A percentile compares a stretch with the other conserved stretches of the same genome.
These are phyloP conservation scores for Esox niger DNA, from an alignment of 2,113 vertebrate genomes.

Conservation along the genomic window DNA sequence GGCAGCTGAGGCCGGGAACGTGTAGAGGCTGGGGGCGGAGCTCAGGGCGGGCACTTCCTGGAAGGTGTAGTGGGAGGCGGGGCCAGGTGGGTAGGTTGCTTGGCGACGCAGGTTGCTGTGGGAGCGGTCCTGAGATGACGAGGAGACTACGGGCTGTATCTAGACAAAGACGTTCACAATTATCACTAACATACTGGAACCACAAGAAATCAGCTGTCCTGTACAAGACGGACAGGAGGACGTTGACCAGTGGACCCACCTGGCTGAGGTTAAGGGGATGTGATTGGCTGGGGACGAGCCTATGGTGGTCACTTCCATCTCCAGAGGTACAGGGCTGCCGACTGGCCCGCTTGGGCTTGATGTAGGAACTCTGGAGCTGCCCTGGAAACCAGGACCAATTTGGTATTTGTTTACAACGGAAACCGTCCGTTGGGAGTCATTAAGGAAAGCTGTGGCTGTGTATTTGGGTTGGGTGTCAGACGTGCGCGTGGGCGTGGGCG, in stretches of 20 bases:
- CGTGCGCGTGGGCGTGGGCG: not conserved
- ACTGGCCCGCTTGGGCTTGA: constrained; percentile 81
- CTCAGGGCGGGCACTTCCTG: constrained; percentile 80
- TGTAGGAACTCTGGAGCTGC: constrained; percentile 46
- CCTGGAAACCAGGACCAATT: constrained; percentile 32
- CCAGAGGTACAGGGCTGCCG: constrained; percentile 84
- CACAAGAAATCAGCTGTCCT: not conserved
- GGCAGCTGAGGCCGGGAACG: constrained; percentile 87
- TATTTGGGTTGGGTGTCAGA: too few species aligned
- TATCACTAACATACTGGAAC: too few species aligned
- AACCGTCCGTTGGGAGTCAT: too few species aligned
- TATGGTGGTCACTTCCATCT: constrained; percentile 77
- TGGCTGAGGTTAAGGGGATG: constrained; percentile 99
- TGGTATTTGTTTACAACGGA: too few species aligned
- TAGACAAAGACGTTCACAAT: constrained; percentile 13
- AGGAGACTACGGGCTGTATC: constrained; percentile 72
- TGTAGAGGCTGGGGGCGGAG: constrained; percentile 79
- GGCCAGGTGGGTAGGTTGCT: constrained; percentile 85
- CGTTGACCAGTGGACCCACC: constrained; percentile 63
- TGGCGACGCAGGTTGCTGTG: constrained; percentile 82
- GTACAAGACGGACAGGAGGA: not conserved
- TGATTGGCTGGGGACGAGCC: constrained; percentile 85
- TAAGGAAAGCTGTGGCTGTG: too few species aligned
- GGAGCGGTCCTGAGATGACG: constrained; percentile 71
- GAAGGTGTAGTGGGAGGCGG: constrained; percentile 88